Evolutionary conservation across 2,888 invertebrate species (phyloP).

Genomic region (Parasteatoda lunata): DNA sequence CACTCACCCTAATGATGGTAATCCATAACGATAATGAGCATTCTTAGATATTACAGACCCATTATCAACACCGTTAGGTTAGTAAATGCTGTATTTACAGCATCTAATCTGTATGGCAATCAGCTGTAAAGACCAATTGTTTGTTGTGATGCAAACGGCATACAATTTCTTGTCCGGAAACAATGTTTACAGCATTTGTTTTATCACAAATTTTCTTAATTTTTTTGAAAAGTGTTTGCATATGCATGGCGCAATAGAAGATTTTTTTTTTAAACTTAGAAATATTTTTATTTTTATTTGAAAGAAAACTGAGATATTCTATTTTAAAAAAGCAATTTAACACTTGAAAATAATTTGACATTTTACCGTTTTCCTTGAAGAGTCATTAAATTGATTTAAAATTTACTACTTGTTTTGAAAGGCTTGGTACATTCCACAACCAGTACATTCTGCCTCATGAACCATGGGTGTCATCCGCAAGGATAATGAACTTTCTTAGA

Average conservation of each 20-base stretch:
- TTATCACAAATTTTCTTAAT: no score
- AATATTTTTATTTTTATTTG: no score
- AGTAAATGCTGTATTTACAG: constrained; percentile 5
- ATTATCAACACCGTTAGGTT: background rate
- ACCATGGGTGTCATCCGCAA: background rate
- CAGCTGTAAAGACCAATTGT: background rate
- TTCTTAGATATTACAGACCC: background rate
- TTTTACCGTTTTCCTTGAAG: background rate
- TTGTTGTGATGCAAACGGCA: background rate
- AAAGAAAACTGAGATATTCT: no score
- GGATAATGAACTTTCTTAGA: constrained; percentile 6
- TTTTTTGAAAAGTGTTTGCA: no score
- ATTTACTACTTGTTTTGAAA: background rate
- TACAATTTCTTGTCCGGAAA: no score
- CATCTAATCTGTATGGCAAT: background rate
- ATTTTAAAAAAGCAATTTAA: no score
- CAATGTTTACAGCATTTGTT: no score
- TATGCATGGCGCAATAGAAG: no score
- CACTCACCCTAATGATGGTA: constrained; percentile 15
- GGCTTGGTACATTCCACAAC: background rate
- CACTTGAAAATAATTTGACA: no score
- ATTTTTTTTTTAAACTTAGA: no score
- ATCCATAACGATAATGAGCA: constrained; percentile 10
- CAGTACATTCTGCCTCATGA: constrained; percentile 4
- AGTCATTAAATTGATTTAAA: background rate